Conservation (phyloP, 1,140 invertebrate genomes). For the Pseudomyrmex sp. region DNA sequence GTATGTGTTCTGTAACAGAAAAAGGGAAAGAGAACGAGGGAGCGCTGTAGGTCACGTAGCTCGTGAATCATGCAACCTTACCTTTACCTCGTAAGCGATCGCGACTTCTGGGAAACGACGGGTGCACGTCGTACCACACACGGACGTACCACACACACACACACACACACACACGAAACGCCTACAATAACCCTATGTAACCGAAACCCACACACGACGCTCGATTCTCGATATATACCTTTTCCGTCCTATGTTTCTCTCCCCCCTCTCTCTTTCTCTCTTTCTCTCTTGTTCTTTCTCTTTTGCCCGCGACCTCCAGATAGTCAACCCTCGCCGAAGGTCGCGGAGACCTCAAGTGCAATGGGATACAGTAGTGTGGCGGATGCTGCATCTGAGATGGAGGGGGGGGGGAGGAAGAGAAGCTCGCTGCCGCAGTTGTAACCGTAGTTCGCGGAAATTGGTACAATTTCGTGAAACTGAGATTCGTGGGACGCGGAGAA, state of each 20-base stretch:
- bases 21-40: conserved; percentile 22
- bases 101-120: conserved; percentile 63
- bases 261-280: background rate
- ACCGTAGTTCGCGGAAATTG: conserved; percentile 35
- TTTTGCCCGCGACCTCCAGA: conserved; percentile 37
- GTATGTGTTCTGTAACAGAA: background rate
- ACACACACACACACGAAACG: conserved; percentile 32
- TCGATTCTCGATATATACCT: conserved; percentile 30
- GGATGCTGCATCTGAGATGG: conserved; percentile 12
- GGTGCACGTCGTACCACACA: background rate
- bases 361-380: conserved; percentile 25
- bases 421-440: background rate
- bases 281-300: background rate
- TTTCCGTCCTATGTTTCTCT: background rate
- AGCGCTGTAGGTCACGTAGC: conserved; percentile 52
- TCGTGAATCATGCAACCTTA: conserved; percentile 69
- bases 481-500: background rate
- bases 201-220: conserved; percentile 44
- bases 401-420: background rate
- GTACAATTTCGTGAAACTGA: background rate
- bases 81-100: conserved; percentile 62
- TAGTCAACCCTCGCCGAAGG: conserved; percentile 39
- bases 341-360: conserved; percentile 30
- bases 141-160: background rate
- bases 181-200: conserved; percentile 47